phyloP scores from a whole-genome alignment of 2,113 vertebrate species.

The Stegastes partitus region DNA sequence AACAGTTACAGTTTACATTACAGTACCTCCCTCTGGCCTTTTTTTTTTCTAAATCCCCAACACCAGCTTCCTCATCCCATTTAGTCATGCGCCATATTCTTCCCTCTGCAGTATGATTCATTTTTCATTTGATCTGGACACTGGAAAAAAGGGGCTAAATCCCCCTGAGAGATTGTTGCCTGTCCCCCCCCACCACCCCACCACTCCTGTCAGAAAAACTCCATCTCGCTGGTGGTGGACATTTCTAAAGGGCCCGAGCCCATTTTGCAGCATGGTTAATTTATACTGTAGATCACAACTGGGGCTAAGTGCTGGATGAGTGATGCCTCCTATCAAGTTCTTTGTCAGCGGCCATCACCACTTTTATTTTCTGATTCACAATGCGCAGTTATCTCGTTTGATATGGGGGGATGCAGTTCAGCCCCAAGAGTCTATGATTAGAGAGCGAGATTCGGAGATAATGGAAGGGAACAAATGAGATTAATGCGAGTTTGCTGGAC shows the following conservation, averaged over 20 bases:
- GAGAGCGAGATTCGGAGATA: constrained; percentile 53
- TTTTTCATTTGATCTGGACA: constrained; percentile 74
- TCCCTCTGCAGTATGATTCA: constrained; percentile 53
- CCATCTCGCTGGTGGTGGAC: constrained; percentile 15
- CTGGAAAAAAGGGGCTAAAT: constrained; percentile 52
- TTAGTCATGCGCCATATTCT: constrained; percentile 64
- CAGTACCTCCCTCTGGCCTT: constrained; percentile 34
- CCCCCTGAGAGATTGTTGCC: constrained; percentile 52
- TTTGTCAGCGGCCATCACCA: constrained; percentile 44
- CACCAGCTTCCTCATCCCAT: constrained; percentile 55
- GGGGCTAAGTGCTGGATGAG: constrained; percentile 51
- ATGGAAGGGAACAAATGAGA: constrained; percentile 36
- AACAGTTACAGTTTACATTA: constrained; percentile 41
- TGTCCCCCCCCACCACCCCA: constrained; percentile 16
- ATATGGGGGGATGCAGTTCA: constrained; percentile 19
- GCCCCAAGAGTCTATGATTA: constrained; percentile 44
- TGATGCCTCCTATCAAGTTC: constrained; percentile 46
- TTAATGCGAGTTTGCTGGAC: constrained; percentile 39
- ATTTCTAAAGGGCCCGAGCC: constrained; percentile 27
- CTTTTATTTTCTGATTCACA: constrained; percentile 41
- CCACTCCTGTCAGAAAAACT: constrained; percentile 48
- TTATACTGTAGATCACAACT: constrained; percentile 47
- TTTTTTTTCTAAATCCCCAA: constrained; percentile 7
- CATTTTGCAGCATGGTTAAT: constrained; percentile 56
- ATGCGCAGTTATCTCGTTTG: constrained; percentile 42